Evolutionary conservation across 2,797 vertebrate genomes (phyloP), one percentile per base, ranked within the genome.

Genomic region (Nyctalus aviator): DNA sequence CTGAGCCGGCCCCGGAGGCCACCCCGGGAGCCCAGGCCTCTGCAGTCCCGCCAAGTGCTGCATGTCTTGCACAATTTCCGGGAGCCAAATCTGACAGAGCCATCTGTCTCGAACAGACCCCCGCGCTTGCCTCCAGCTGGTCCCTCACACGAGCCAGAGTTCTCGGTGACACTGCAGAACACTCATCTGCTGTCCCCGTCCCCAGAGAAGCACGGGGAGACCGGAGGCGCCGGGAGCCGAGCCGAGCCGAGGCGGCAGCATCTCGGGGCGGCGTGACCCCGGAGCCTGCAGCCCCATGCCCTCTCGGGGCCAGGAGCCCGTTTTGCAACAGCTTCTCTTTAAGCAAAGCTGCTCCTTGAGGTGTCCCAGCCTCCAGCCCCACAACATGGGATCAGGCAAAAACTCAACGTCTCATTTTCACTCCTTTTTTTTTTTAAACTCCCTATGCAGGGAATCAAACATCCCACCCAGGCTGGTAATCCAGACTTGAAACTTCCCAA

Each of bases 31-130:
- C 68, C 86, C 81, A 20, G 73, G 91, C 93, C 88, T 35, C 83
- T 0, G 57, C 53, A 59, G 90, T 53, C 90, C 84, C 21, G 20
- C 88, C 96, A 87, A 93, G 95, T 23, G 71, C 83, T 75, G 57
- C 50, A 8, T 71, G 95, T 96, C 92, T 96, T 87, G 96, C 94
- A 93, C 95, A 30, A 12, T 87, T 93, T 96, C 96, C 37, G 10
- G 95, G 84, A 96, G 95, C 94, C 94, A 90, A 92, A 96, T 92
- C 95, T 76, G 93, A 96, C 88, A 88, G 85, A 55, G 89, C 96
- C 97, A 96, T 97, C 97, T 97, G 96, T 93, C 95, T 94, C 50
- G 0, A 85, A 82, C 95, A 97, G 96, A 96, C 94, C 94, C 91
- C 72, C 27, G 87, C 11, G 77, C 91, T 62, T 48, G 90, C 88